These are phyloP conservation scores for Melipona beecheii DNA, from an alignment of 2,888 invertebrate species.

Conservation along the genomic window DNA sequence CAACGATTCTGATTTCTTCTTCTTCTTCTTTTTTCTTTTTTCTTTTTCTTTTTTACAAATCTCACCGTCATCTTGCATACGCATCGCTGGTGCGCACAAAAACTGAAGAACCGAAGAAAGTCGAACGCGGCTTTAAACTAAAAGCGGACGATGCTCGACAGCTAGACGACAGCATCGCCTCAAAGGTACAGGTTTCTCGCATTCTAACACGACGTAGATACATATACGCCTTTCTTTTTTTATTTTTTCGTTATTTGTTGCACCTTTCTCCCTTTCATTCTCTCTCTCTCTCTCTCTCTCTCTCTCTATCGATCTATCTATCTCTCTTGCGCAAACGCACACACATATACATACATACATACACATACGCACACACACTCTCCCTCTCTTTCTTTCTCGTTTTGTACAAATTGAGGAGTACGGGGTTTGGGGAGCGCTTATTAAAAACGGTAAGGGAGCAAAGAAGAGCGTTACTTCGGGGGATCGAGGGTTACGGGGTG, in stretches of 20 bases:
- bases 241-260: conserved; percentile 32
- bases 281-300: neutral
- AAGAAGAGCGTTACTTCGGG: conserved; percentile 53
- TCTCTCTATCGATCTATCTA: conserved; percentile 32
- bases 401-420: conserved; percentile 66
- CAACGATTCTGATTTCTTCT: conserved; percentile 2
- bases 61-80: conserved; percentile 15
- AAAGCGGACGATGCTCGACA: conserved; percentile 48
- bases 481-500: conserved; percentile 4
- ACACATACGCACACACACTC: neutral
- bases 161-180: conserved; percentile 40
- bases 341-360: no score
- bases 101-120: neutral
- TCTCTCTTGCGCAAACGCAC: neutral
- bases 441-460: conserved; percentile 61
- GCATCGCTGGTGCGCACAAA: conserved; percentile 32
- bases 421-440: conserved; percentile 31
- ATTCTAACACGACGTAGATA: conserved; percentile 54
- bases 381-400: conserved; percentile 19
- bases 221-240: conserved; percentile 48
- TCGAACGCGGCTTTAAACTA: conserved; percentile 47
- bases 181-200: conserved; percentile 70
- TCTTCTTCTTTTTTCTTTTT: neutral
- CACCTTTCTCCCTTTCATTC: neutral
- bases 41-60: conserved; percentile 6